A percentile compares a stretch with the other conserved stretches of the same genome.
phyloP scores from a whole-genome alignment of 2,888 invertebrate species.

The Rotaria magnacalcarata region DNA sequence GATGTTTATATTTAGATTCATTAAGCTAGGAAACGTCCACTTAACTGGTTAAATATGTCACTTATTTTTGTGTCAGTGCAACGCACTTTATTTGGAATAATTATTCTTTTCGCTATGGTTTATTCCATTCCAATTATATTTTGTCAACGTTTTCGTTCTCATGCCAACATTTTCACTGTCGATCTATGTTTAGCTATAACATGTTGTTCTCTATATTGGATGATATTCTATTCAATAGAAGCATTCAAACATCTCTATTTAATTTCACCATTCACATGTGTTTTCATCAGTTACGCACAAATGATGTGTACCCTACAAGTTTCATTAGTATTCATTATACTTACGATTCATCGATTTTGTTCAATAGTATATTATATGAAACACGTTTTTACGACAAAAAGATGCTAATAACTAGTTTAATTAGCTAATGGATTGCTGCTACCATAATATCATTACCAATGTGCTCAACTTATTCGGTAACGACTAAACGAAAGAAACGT shows the following conservation, averaged over 20 bases:
- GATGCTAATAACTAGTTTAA: not conserved
- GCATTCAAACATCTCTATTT: not conserved
- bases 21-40: too few species aligned
- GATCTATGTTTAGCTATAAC: not conserved
- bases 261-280: not conserved
- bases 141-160: not conserved
- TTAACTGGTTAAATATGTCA: not conserved
- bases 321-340: not conserved
- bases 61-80: not conserved
- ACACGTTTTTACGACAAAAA: not conserved
- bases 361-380: not conserved
- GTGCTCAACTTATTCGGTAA: not conserved
- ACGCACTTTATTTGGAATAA: not conserved
- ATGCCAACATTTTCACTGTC: not conserved
- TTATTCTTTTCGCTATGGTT: not conserved
- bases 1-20: too few species aligned
- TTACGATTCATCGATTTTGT: not conserved
- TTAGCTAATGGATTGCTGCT: not conserved
- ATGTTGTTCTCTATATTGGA: not conserved
- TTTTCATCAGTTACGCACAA: not conserved
- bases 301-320: not conserved
- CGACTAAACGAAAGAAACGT: not conserved
- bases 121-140: not conserved
- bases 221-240: not conserved
- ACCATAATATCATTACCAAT: not conserved